These are phyloP conservation scores for Microcebus murinus DNA, from an alignment of 2,113 vertebrate genomes.

Conservation along the genomic window DNA sequence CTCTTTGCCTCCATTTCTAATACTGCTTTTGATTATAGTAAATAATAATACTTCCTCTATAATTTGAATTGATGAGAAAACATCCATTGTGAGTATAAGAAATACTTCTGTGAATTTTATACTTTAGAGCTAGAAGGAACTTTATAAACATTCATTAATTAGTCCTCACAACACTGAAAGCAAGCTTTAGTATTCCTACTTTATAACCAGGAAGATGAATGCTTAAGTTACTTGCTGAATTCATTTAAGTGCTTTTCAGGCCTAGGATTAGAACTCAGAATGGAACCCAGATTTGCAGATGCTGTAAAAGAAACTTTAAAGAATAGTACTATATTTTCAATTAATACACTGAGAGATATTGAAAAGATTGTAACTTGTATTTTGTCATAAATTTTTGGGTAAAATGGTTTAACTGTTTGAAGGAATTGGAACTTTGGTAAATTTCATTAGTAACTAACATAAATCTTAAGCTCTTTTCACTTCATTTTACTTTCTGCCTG, in stretches of 20 bases:
- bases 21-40: background rate
- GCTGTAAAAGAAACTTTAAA: background rate
- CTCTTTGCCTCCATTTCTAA: background rate
- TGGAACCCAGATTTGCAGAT: background rate
- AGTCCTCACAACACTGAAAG: slow-evolving; percentile 33
- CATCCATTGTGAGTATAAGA: background rate
- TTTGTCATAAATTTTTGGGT: background rate
- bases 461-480: background rate
- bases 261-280: background rate
- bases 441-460: background rate
- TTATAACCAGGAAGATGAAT: slow-evolving; percentile 1
- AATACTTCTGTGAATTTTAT: background rate
- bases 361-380: background rate
- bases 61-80: background rate
- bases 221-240: background rate
- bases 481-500: background rate
- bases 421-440: background rate
- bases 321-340: background rate
- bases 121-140: background rate
- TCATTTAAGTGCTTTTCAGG: background rate
- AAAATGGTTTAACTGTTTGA: background rate
- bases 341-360: background rate
- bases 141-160: slow-evolving; percentile 61
- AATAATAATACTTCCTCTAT: background rate
- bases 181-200: slow-evolving; percentile 34